phyloP scores from a whole-genome alignment of 2,797 vertebrate species.

The Arnoldichthys spilopterus region DNA sequence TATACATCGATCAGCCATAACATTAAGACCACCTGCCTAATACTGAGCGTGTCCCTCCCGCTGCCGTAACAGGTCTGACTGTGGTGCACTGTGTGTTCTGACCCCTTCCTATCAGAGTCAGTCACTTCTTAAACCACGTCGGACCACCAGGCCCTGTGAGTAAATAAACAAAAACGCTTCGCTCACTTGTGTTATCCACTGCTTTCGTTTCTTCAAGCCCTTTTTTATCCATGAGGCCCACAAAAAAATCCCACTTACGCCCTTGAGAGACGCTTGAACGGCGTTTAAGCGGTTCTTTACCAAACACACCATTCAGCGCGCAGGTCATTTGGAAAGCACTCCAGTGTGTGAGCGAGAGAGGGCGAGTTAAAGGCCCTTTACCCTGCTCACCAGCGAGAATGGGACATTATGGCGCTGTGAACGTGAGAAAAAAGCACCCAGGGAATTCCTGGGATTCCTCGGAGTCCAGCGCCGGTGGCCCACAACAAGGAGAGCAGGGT shows the following conservation, averaged over 20 bases:
- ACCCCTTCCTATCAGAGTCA: too few relatives aligned
- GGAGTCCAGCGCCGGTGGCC: constrained; percentile 47
- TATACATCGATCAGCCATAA: too few relatives aligned
- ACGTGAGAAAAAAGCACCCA: constrained; percentile 53
- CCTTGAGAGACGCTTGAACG: background rate
- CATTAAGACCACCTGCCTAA: too few relatives aligned
- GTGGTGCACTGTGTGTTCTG: too few relatives aligned
- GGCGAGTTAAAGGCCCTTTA: constrained; percentile 33
- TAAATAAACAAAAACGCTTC: too few relatives aligned
- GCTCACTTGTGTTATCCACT: too few relatives aligned
- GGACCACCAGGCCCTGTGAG: too few relatives aligned
- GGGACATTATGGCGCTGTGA: constrained; percentile 55
- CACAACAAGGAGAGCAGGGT: constrained; percentile 56
- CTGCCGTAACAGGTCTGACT: too few relatives aligned
- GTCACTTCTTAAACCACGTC: too few relatives aligned
- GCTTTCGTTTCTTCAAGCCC: too few relatives aligned
- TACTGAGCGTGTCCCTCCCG: too few relatives aligned
- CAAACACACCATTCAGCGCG: constrained; percentile 24
- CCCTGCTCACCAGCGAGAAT: constrained; percentile 41
- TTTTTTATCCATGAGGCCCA: background rate
- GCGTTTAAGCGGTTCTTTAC: constrained; percentile 13
- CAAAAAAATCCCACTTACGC: background rate
- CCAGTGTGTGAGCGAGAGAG: constrained; percentile 32
- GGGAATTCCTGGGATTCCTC: constrained; percentile 62
- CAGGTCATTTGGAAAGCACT: constrained; percentile 39